These are phyloP conservation scores for Harpalus rubripes DNA, from an alignment of 2,888 invertebrate genomes.

Conservation along the genomic window DNA sequence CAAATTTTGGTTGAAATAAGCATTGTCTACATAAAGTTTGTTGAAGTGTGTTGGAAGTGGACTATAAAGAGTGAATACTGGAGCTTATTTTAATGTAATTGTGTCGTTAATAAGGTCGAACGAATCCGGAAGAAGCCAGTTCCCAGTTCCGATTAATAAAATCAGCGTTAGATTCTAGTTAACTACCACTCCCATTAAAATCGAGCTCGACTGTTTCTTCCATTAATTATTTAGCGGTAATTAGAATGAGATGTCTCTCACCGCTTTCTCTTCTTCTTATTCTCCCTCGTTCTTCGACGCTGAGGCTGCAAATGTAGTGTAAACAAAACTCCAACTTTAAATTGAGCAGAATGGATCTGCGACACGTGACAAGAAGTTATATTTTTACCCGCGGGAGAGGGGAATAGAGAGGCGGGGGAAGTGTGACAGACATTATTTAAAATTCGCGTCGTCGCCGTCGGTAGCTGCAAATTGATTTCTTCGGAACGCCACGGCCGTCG, in stretches of 20 bases:
- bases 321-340: conserved; percentile 76
- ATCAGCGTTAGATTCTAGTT: conserved; percentile 49
- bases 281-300: conserved; percentile 17
- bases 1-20: not conserved
- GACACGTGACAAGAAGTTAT: conserved; percentile 77
- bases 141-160: conserved; percentile 54
- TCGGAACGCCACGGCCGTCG: conserved; percentile 70
- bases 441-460: conserved; percentile 74
- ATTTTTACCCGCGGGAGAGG: conserved; percentile 72
- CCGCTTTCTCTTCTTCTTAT: conserved; percentile 27
- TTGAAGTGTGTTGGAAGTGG: not conserved
- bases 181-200: conserved; percentile 56
- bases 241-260: conserved; percentile 72
- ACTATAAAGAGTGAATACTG: conserved; percentile 28
- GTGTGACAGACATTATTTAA: conserved; percentile 75
- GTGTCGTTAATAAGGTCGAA: conserved; percentile 31
- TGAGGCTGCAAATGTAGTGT: conserved; percentile 75
- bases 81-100: conserved; percentile 53
- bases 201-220: conserved; percentile 68
- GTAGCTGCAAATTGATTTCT: conserved; percentile 76
- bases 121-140: conserved; percentile 42
- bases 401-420: conserved; percentile 62
- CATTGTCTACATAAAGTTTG: not conserved
- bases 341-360: conserved; percentile 76
- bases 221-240: conserved; percentile 74